A percentile compares a stretch with the other conserved stretches of the same genome.
phyloP scores from a whole-genome alignment of 2,888 invertebrate genomes.

The Thymelicus sylvestris region DNA sequence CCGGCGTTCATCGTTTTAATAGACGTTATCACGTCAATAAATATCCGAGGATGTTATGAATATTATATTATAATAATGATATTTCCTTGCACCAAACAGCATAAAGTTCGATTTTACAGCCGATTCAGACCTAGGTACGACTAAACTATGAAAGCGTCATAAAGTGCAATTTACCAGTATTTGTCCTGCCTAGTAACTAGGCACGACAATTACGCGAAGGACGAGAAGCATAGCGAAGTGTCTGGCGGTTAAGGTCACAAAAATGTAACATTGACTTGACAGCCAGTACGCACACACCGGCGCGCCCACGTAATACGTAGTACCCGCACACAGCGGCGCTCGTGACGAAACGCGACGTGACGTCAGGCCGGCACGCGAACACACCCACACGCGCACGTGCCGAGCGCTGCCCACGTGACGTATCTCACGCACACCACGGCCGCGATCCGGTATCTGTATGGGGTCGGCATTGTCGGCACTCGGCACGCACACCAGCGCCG shows the following conservation, averaged over 20 bases:
- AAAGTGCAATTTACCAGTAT: background rate
- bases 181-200: constrained; percentile 12
- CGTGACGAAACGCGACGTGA: constrained; percentile 62
- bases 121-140: too few relatives aligned
- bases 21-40: too few relatives aligned
- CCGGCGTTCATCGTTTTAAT: too few relatives aligned
- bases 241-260: constrained; percentile 82
- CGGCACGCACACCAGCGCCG: constrained; percentile 49
- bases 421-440: constrained; percentile 48
- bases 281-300: constrained; percentile 49
- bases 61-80: too few relatives aligned
- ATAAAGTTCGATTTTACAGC: too few relatives aligned
- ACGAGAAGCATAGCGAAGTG: constrained; percentile 62
- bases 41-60: too few relatives aligned
- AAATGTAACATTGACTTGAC: constrained; percentile 81
- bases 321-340: constrained; percentile 54
- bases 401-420: constrained; percentile 62
- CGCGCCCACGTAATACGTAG: constrained; percentile 45
- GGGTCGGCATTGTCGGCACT: constrained; percentile 23
- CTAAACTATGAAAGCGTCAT: too few relatives aligned
- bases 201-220: constrained; percentile 56
- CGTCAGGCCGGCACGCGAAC: constrained; percentile 78
- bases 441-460: constrained; percentile 12
- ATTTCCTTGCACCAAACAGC: too few relatives aligned
- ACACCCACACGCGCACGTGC: constrained; percentile 77